Conservation (phyloP, 2,113 vertebrate species). For the Rhinopomastus cyanomelas region DNA sequence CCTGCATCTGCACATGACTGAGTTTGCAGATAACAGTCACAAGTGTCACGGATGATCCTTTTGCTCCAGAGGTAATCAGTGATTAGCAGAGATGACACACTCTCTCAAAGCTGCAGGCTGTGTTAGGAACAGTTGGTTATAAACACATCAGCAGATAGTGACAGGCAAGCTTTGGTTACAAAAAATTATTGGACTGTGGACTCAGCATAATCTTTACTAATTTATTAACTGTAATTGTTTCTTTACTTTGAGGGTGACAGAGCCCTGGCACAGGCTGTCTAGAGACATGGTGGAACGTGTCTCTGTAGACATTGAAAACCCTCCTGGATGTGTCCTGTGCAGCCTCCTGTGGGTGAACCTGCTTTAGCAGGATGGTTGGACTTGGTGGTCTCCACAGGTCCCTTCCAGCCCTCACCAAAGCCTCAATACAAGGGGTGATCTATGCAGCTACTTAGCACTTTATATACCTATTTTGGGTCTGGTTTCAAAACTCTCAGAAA, state of each 20-base stretch:
- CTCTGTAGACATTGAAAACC: no score
- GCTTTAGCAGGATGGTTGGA: no score
- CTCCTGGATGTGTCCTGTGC: no score
- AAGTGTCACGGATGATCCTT: background rate
- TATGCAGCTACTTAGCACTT: background rate
- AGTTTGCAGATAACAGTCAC: background rate
- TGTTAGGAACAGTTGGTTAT: background rate
- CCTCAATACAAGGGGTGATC: background rate
- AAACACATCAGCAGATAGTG: background rate
- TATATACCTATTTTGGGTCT: background rate
- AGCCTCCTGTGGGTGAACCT: no score
- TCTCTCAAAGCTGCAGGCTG: background rate
- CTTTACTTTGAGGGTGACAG: no score
- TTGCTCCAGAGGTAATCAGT: background rate
- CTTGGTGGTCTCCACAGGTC: background rate
- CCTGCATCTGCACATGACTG: background rate
- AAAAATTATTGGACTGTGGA: background rate
- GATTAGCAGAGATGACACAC: background rate
- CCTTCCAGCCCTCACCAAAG: background rate
- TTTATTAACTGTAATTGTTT: background rate
- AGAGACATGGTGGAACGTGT: no score
- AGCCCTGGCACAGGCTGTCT: no score
- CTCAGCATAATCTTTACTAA: background rate
- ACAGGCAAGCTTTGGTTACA: background rate
- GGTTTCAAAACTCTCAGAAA: background rate